A percentile compares a stretch with the other conserved stretches of the same genome.
Evolutionary conservation across 2,113 vertebrate species (phyloP).

Genomic region (Tretioscincus oriximinensis): DNA sequence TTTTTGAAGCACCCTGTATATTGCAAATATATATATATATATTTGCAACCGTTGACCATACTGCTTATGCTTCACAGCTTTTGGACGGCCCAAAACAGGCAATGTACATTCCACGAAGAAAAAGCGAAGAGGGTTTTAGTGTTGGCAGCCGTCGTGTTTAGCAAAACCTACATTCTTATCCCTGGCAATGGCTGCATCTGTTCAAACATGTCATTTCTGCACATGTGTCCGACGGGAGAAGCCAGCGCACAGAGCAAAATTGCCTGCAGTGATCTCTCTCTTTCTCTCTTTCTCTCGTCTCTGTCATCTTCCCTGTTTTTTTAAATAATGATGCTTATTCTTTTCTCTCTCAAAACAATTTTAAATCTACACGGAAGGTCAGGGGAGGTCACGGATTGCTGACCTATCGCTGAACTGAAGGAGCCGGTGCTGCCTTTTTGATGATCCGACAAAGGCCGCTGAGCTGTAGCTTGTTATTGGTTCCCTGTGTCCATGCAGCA

Average conservation of each 20-base stretch:
- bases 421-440: conserved; percentile 56
- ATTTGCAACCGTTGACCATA: background rate
- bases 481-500: conserved; percentile 64
- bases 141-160: background rate
- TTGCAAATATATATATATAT: background rate
- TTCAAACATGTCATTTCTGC: conserved; percentile 58
- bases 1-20: no score
- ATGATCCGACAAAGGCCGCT: conserved; percentile 62
- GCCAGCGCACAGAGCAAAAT: conserved; percentile 46
- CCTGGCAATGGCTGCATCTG: conserved; percentile 57
- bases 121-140: background rate
- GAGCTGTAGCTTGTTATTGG: conserved; percentile 62
- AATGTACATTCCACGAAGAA: conserved; percentile 46
- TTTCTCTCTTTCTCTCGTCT: background rate
- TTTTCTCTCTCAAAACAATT: conserved; percentile 78
- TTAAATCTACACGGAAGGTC: conserved; percentile 69
- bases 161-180: conserved; percentile 53
- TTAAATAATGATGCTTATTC: conserved; percentile 36
- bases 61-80: conserved; percentile 32
- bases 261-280: conserved; percentile 66
- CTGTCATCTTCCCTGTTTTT: no score
- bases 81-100: conserved; percentile 31
- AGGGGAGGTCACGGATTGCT: conserved; percentile 71
- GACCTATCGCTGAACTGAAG: conserved; percentile 75
- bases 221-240: conserved; percentile 55